Evolutionary conservation across 2,113 vertebrate species (phyloP).

Genomic region (Odocoileus virginianus): DNA sequence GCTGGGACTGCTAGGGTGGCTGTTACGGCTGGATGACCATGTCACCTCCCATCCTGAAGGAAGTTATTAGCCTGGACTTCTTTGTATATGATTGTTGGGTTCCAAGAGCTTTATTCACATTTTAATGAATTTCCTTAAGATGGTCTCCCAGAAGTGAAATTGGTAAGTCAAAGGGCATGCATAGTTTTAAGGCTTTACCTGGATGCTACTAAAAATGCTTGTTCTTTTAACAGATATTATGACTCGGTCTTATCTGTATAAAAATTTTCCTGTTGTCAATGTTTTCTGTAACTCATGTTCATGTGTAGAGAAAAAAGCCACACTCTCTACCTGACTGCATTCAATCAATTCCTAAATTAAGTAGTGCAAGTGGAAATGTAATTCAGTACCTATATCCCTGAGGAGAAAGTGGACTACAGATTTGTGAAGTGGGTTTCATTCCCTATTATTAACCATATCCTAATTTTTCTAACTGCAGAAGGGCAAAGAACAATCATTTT

Average conservation of each 20-base stretch:
- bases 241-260: background rate
- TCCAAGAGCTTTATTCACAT: background rate
- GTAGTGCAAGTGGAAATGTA: slow-evolving; percentile 17
- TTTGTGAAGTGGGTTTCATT: background rate
- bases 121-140: background rate
- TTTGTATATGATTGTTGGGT: background rate
- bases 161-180: background rate
- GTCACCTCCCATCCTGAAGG: background rate
- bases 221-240: background rate
- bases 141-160: background rate
- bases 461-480: background rate
- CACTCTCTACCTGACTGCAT: slow-evolving; percentile 57
- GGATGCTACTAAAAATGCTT: background rate
- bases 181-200: background rate
- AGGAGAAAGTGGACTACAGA: background rate
- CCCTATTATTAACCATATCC: slow-evolving; percentile 13
- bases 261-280: background rate
- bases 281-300: slow-evolving; percentile 15
- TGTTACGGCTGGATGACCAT: background rate
- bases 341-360: slow-evolving; percentile 62
- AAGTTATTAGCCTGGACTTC: background rate
- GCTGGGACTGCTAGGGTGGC: too few species aligned
- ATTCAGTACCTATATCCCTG: background rate
- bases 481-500: background rate
- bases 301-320: background rate